Evolutionary conservation across 2,113 vertebrate species (phyloP), one percentile per base, ranked within the genome.

Genomic region (Chascanopsetta lugubris): DNA sequence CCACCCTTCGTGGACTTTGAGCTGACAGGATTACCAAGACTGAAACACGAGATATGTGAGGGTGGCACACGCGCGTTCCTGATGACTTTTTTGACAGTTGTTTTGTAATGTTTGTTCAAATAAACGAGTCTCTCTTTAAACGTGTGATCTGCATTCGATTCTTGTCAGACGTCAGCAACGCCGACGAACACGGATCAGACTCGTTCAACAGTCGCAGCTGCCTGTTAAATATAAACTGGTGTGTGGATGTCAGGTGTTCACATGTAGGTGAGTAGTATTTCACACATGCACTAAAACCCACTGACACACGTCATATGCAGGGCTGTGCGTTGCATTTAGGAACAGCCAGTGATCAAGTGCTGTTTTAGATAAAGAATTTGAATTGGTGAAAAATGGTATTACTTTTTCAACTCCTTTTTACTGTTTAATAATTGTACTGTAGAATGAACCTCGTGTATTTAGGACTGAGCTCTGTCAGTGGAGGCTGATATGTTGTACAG

Each of bases 61-160:
- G 21, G 17, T 66, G 55, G 50, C 38, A 36, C 24, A 8, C 66
- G 36, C 60, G 54, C 34, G 55, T 61, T 13, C 43, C 7, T 3
- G 21, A 1, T 15, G 29, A 45, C 73, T 72, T 76, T 73, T 69
- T 58, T 61, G 15, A 57, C 36, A 56, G 38, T 73, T 79, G 56
- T 89, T 89, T 88, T 86, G 66, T 85, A 88, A 80, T 59, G 34
- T 72, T 81, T 81, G 53, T 72, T 72, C 47, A 61, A 87, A 85
- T 87, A 80, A 85, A 85, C 2, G 2, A 47, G 27, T 83, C 67
- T 69, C 48, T 73, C 69, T 77, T 58, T 26, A 45, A 25, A 17
- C 26, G 5, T 42, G 12, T 2, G 9, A 24, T 8, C 9, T 53
- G 42, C 34, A 15, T 17, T n/a, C 48, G 22, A n/a, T 54, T 60